Evolutionary conservation across 1,140 invertebrate genomes (phyloP), one percentile per base, ranked within the genome.

Genomic region (Drosophila takahashii): DNA sequence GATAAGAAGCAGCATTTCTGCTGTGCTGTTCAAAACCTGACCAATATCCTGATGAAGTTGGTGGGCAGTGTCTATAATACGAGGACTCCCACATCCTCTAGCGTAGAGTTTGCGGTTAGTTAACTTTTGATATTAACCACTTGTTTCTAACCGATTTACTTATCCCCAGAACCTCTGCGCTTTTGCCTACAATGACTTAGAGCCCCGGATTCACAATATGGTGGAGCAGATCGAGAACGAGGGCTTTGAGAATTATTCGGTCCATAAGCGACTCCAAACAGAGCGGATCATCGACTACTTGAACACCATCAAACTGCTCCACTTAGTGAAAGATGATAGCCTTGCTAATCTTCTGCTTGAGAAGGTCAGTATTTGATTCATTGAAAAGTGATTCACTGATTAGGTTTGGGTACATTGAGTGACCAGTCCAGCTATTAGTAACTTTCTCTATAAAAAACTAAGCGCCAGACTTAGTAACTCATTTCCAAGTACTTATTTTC

Each of bases 31-130:
- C 67, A 85, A 15, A 89, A 90, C 44, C 59, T 89, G 1, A 44
- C 60, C 1, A 90, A 90, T 13, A 85, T 85, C 22, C 32, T 89
- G 36, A 15, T 90, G 29, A 84, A 85, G 7, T 5, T 89, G 16
- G 50, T 89, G 29, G 85, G 77, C 41, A 60, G 59, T 41, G 84
- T 81, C 11, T 89, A 50, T 29, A 89, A 89, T 56, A 47, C 45
- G 1, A 81, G 77, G 3, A 48, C 27, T 9, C 69, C 41, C n/a
- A 89, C 84, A 4, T 48, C 2, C 7, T 72, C 53, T 3, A 78
- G 51, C 44, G 18, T 29, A 0, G 73, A 85, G 0, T 89, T 89
- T 51, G 10, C 62, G 45, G 83, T 87, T 3, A 36, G 66, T 56
- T 11, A 9, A 22, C 4, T 1, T 5, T 1, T 0, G 4, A 0